phyloP scores from a whole-genome alignment of 1,140 invertebrate species.

The Bombus ignitus region DNA sequence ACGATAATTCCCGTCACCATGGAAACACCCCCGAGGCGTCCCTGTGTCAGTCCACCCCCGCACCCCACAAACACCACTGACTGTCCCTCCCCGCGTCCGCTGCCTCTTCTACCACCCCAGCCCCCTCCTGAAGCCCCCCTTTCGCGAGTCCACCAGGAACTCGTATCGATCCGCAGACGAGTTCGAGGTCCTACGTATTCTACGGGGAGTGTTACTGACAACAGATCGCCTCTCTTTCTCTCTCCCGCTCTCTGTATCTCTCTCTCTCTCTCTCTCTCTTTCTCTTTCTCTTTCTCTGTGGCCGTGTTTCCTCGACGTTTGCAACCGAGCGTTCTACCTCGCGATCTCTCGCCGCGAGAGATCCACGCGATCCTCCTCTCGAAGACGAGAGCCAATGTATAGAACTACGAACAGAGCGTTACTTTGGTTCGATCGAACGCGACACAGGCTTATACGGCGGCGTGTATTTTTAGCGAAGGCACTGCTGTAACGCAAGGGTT shows the following conservation, averaged over 20 bases:
- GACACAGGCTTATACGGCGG: neutral
- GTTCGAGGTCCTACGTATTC: slow-evolving; percentile 77
- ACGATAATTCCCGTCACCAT: slow-evolving; percentile 76
- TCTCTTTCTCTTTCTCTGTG: neutral
- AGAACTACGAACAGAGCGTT: neutral
- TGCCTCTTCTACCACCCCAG: slow-evolving; percentile 59
- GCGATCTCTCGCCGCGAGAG: neutral
- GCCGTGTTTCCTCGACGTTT: neutral
- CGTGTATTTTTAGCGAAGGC: slow-evolving; percentile 3
- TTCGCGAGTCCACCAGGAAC: slow-evolving; percentile 70
- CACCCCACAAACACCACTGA: slow-evolving; percentile 61
- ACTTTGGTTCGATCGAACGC: neutral
- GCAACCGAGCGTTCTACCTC: neutral
- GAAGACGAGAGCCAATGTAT: neutral
- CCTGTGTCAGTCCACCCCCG: slow-evolving; percentile 75
- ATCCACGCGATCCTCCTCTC: neutral
- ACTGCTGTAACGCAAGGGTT: neutral
- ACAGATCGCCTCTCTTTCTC: slow-evolving; percentile 54
- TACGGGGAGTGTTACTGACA: slow-evolving; percentile 74
- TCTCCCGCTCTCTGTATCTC: neutral
- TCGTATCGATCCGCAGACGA: slow-evolving; percentile 79
- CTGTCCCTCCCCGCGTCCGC: slow-evolving; percentile 16
- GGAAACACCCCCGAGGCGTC: slow-evolving; percentile 81
- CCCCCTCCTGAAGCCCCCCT: slow-evolving; percentile 57
- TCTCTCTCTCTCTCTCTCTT: neutral